Evolutionary conservation across 2,888 invertebrate genomes (phyloP).

Genomic region (Microdon myrmicae): DNA sequence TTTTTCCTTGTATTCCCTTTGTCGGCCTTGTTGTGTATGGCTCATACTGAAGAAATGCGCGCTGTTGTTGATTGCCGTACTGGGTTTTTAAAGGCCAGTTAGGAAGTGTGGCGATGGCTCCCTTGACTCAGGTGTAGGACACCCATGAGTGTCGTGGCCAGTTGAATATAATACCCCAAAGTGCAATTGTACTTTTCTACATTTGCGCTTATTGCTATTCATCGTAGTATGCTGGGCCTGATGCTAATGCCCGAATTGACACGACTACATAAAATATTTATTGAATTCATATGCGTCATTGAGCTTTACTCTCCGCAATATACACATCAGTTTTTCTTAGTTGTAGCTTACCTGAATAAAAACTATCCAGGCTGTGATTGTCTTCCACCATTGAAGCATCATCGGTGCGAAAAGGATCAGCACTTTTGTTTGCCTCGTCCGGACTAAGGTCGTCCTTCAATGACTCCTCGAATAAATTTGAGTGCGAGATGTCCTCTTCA

Average conservation of each 20-base stretch:
- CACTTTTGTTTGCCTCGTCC: slow-evolving; percentile 39
- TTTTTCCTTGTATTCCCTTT: background rate
- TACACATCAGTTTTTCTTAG: too few species aligned
- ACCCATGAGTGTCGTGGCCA: slow-evolving; percentile 68
- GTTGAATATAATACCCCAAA: slow-evolving; percentile 67
- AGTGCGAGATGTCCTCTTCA: slow-evolving; percentile 36
- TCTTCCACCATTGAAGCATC: slow-evolving; percentile 59
- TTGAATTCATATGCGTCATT: too few species aligned
- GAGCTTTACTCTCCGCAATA: too few species aligned
- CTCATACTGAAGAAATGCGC: slow-evolving; percentile 49
- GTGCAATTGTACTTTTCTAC: slow-evolving; percentile 66
- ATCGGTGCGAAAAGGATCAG: slow-evolving; percentile 43
- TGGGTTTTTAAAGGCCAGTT: slow-evolving; percentile 68
- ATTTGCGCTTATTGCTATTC: slow-evolving; percentile 57
- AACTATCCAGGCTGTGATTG: slow-evolving; percentile 65
- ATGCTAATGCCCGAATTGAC: slow-evolving; percentile 18
- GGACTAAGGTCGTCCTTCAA: slow-evolving; percentile 43
- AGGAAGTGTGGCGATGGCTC: slow-evolving; percentile 66
- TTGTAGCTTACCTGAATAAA: slow-evolving; percentile 64
- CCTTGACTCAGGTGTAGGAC: slow-evolving; percentile 67
- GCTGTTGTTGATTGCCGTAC: slow-evolving; percentile 66
- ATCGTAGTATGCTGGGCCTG: slow-evolving; percentile 41
- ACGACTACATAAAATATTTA: too few species aligned
- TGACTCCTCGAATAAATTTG: slow-evolving; percentile 46
- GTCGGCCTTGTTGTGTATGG: slow-evolving; percentile 32